A percentile compares a stretch with the other conserved stretches of the same genome.
These are phyloP conservation scores for Callospermophilus lateralis DNA, from an alignment of 2,113 vertebrate species.

Conservation along the genomic window DNA sequence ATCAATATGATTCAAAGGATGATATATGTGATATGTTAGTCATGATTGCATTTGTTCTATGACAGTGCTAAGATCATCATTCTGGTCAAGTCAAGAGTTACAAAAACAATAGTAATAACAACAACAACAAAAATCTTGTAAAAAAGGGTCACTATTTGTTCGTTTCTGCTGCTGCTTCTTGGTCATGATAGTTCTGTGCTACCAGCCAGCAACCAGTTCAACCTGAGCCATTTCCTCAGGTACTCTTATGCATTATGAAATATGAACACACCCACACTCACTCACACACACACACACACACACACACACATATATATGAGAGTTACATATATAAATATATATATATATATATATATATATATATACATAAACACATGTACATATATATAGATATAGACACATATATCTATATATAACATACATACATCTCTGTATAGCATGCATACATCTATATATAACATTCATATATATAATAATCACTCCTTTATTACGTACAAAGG, in stretches of 20 bases:
- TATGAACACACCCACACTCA: too few relatives aligned
- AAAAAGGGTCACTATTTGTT: neutral
- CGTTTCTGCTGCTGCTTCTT: accelerated
- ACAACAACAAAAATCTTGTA: neutral
- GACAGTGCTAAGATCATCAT: neutral
- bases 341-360: too few relatives aligned
- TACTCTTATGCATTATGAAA: neutral
- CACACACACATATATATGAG: too few relatives aligned
- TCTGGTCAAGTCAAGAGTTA: neutral
- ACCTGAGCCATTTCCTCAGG: neutral
- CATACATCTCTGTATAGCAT: too few relatives aligned
- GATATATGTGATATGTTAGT: neutral
- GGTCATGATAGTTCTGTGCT: neutral
- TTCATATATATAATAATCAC: neutral
- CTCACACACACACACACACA: too few relatives aligned
- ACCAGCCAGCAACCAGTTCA: neutral
- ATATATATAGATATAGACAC: too few relatives aligned
- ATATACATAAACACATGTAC: too few relatives aligned
- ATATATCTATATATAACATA: too few relatives aligned
- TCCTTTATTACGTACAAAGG: neutral
- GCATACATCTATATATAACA: too few relatives aligned
- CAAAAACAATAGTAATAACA: neutral
- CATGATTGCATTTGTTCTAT: neutral
- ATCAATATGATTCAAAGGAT: neutral
- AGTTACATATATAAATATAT: too few relatives aligned